phyloP scores from a whole-genome alignment of 2,113 vertebrate genomes.

The Psilopsiagon aymara region DNA sequence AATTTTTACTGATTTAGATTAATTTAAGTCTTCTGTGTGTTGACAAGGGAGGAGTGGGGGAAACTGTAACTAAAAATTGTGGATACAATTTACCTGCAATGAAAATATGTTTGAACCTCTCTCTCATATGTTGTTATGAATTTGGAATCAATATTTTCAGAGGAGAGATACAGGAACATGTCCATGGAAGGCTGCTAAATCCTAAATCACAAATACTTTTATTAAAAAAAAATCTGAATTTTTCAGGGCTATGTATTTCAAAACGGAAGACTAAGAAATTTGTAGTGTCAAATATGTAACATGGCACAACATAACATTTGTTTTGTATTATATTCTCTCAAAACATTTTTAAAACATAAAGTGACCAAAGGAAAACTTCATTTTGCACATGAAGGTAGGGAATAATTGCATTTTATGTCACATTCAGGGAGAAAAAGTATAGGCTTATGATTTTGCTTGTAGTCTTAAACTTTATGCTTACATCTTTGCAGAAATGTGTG shows the following conservation, averaged over 20 bases:
- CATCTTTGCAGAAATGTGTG: background rate
- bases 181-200: background rate
- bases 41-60: background rate
- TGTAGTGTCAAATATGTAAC: background rate
- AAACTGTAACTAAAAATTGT: background rate
- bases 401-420: background rate
- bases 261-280: background rate
- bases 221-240: background rate
- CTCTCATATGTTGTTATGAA: background rate
- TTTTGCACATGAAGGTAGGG: background rate
- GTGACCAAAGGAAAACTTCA: background rate
- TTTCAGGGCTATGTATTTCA: background rate
- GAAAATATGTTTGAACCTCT: background rate
- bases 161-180: background rate
- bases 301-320: background rate
- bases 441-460: background rate
- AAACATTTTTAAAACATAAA: background rate
- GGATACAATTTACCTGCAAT: background rate
- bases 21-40: background rate
- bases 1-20: background rate
- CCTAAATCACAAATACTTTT: background rate
- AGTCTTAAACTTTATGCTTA: background rate
- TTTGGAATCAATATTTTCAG: background rate
- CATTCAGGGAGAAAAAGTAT: background rate
- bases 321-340: background rate